Evolutionary conservation across 2,113 vertebrate genomes (phyloP), one percentile per base, ranked within the genome.

Genomic region (Aramus guarauna): DNA sequence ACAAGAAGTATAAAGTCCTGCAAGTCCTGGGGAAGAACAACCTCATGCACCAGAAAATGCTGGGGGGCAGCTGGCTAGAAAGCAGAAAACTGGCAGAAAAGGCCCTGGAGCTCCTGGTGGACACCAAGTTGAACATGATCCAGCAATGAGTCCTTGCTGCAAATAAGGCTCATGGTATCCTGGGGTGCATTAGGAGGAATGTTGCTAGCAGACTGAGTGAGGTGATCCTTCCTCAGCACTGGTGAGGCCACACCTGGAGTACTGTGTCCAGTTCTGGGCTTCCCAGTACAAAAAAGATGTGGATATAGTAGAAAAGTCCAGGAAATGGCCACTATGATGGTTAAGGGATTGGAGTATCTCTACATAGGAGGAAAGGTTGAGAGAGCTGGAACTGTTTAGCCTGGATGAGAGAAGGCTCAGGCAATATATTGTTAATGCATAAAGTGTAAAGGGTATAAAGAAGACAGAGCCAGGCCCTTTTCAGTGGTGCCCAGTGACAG

Each of bases 181-280:
- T 45, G 36, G 9, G 10, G 37, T 77, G 21, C 21, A 18, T 43
- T 29, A 37, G 24, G 14, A 68, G 50, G 7, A 67, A 6, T 16
- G 9, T 45, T 68, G 22, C 27, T 45, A 32, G 14, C 32, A 68
- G 7, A 16, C 1, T 15, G 14, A 9, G 0, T 11, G 47, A 24
- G 3, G 8, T 56, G 39, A 62, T 68, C 30, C 47, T 62, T 62
- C 22, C 32, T 5, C 24, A 32, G 24, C 10, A 24, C 6, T 72
- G 34, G 6, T 59, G 37, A 83, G 20, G 8, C 15, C 29, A 26
- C 26, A 55, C 1, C 21, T 73, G 32, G 8, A 60, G 8, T 21
- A 43, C 19, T 18, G 20, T 23, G 39, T 36, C 9, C 20, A 43
- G 3, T 45, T 80, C 32, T 55, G 39, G 50, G 26, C 37, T 43